Evolutionary conservation across 1,140 invertebrate species (phyloP).

Genomic region (Eupeodes corollae): DNA sequence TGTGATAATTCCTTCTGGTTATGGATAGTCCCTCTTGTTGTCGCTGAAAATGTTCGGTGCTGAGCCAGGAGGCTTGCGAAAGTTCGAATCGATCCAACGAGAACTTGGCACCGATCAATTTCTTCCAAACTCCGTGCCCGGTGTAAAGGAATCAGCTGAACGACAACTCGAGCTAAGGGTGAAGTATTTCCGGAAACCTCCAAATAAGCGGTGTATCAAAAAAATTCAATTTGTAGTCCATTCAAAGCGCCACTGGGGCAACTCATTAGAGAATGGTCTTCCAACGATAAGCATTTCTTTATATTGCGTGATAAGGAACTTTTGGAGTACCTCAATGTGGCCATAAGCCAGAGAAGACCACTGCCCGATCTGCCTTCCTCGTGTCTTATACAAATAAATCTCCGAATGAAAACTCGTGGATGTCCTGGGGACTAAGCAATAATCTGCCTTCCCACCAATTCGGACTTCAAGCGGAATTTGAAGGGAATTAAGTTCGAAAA

Average conservation of each 20-base stretch:
- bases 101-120: slow-evolving; percentile 52
- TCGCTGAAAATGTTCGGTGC: slow-evolving; percentile 70
- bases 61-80: slow-evolving; percentile 63
- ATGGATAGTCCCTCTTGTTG: slow-evolving; percentile 78
- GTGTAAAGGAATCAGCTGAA: slow-evolving; percentile 32
- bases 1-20: slow-evolving; percentile 66
- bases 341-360: slow-evolving; percentile 10
- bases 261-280: slow-evolving; percentile 57
- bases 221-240: slow-evolving; percentile 62
- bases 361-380: slow-evolving; percentile 14
- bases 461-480: slow-evolving; percentile 42
- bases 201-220: slow-evolving; percentile 66
- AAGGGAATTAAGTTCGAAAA: slow-evolving; percentile 32
- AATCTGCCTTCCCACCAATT: slow-evolving; percentile 50
- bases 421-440: slow-evolving; percentile 43
- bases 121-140: slow-evolving; percentile 57
- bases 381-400: slow-evolving; percentile 44
- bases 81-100: slow-evolving; percentile 53
- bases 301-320: slow-evolving; percentile 44
- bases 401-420: slow-evolving; percentile 40
- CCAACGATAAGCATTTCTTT: slow-evolving; percentile 34
- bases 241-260: slow-evolving; percentile 63
- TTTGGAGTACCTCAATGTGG: slow-evolving; percentile 37
- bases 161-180: slow-evolving; percentile 36
- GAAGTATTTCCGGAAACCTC: slow-evolving; percentile 61